phyloP scores from a whole-genome alignment of 1,140 invertebrate genomes.

The Venustaconcha ellipsiformis region DNA sequence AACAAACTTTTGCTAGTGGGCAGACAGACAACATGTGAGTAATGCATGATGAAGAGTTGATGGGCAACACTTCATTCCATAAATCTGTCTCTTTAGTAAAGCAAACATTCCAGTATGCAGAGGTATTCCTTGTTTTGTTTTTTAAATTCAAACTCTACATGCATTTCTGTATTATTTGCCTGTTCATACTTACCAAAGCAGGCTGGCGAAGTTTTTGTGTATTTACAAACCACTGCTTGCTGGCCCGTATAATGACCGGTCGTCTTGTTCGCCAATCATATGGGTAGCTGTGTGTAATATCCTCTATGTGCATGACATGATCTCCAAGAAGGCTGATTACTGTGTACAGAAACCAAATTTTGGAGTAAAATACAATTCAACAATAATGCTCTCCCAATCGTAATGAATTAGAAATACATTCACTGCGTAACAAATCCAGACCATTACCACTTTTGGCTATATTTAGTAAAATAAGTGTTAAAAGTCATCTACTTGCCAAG shows the following conservation, averaged over 20 bases:
- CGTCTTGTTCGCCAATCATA: conserved; percentile 98
- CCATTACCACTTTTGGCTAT: background rate
- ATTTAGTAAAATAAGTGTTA: background rate
- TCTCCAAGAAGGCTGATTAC: conserved; percentile 69
- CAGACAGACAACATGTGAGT: no score
- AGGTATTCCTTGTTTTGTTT: no score
- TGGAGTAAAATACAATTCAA: background rate
- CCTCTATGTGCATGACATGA: conserved; percentile 77
- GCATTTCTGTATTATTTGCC: background rate
- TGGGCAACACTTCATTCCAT: no score
- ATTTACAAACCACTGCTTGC: conserved; percentile 98
- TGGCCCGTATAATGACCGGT: conserved; percentile 92
- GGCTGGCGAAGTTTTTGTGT: conserved; percentile 81
- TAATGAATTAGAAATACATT: no score
- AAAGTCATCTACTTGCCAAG: background rate
- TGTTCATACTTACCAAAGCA: conserved; percentile 75
- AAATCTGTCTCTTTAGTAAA: no score
- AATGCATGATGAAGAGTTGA: no score
- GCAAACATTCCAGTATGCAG: no score
- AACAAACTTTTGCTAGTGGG: no score
- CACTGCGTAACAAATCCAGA: no score
- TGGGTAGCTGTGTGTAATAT: conserved; percentile 90
- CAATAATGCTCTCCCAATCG: no score
- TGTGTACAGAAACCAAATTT: conserved; percentile 14
- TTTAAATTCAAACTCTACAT: no score